phyloP scores from a whole-genome alignment of 2,797 vertebrate species.

The Melanotaenia boesemani region DNA sequence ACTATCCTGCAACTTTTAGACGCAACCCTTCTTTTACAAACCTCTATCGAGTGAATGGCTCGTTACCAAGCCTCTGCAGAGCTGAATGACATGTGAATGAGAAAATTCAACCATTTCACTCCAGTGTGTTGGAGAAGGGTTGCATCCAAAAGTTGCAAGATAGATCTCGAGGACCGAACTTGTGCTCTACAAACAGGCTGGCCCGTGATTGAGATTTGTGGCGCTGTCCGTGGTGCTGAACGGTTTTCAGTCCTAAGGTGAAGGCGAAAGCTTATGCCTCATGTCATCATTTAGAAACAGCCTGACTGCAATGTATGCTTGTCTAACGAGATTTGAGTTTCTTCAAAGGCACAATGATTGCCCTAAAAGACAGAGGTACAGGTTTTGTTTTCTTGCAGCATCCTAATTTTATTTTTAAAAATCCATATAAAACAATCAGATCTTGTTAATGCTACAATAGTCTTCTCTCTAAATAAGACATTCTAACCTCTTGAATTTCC shows the following conservation, averaged over 20 bases:
- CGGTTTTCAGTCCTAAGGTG: not conserved
- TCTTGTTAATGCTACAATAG: not conserved
- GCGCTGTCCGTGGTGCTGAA: slow-evolving; percentile 63
- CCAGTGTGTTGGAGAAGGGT: too few species aligned
- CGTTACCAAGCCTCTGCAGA: too few species aligned
- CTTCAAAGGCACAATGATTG: slow-evolving; percentile 30
- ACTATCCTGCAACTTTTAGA: too few species aligned
- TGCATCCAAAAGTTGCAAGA: too few species aligned
- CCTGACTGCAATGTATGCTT: slow-evolving; percentile 4
- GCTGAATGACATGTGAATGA: too few species aligned
- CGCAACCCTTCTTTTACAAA: too few species aligned
- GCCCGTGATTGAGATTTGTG: not conserved
- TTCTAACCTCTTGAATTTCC: not conserved
- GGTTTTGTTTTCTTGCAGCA: slow-evolving; percentile 19
- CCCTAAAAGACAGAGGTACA: slow-evolving; percentile 5
- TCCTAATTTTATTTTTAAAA: not conserved
- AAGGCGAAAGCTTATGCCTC: slow-evolving; percentile 46
- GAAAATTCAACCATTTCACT: too few species aligned
- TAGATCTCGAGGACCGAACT: too few species aligned
- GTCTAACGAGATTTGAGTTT: slow-evolving; percentile 33
- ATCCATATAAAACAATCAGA: not conserved
- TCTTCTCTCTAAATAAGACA: not conserved
- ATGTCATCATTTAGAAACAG: slow-evolving; percentile 42
- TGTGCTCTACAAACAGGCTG: not conserved
- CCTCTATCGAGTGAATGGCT: too few species aligned